Percentiles rank a stretch among this genome's conserved stretches.
Evolutionary conservation across 1,140 invertebrate species (phyloP).

Genomic region (Medauroidea extradentata): DNA sequence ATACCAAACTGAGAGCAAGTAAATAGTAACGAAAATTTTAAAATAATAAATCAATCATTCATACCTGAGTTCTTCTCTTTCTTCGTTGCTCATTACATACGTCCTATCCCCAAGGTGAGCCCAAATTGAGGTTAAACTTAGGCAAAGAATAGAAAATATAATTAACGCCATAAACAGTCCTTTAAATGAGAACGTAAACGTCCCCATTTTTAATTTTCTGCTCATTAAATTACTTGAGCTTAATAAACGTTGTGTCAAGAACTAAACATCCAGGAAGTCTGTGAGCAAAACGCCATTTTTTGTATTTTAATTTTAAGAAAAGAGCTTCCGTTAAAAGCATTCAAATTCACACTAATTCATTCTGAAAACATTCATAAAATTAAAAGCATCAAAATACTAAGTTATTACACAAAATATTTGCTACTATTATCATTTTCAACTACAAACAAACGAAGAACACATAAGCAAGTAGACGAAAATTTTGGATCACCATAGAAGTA

Average conservation of each 20-base stretch:
- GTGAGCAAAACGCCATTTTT: background rate
- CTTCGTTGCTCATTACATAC: conserved; percentile 49
- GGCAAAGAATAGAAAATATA: conserved; percentile 1
- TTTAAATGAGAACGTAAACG: background rate
- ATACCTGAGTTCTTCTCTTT: conserved; percentile 52
- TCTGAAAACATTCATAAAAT: too few relatives aligned
- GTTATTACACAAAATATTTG: too few relatives aligned
- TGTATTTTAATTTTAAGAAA: background rate
- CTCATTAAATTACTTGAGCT: background rate
- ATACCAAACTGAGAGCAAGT: background rate
- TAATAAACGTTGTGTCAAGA: conserved; percentile 2
- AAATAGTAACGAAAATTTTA: background rate
- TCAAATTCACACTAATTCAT: too few relatives aligned
- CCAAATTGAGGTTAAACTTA: conserved; percentile 6
- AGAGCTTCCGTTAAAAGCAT: too few relatives aligned
- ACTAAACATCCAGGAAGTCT: background rate
- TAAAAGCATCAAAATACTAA: too few relatives aligned
- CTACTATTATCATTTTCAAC: too few relatives aligned
- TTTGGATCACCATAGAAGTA: too few relatives aligned
- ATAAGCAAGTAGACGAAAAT: too few relatives aligned
- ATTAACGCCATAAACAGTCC: conserved; percentile 2
- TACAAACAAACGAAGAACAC: too few relatives aligned
- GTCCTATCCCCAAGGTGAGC: conserved; percentile 15
- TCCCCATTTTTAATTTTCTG: conserved; percentile 1
- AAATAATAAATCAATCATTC: conserved; percentile 16